Evolutionary conservation across 2,797 vertebrate genomes (phyloP), one percentile per base, ranked within the genome.

Genomic region (Varecia variegata): DNA sequence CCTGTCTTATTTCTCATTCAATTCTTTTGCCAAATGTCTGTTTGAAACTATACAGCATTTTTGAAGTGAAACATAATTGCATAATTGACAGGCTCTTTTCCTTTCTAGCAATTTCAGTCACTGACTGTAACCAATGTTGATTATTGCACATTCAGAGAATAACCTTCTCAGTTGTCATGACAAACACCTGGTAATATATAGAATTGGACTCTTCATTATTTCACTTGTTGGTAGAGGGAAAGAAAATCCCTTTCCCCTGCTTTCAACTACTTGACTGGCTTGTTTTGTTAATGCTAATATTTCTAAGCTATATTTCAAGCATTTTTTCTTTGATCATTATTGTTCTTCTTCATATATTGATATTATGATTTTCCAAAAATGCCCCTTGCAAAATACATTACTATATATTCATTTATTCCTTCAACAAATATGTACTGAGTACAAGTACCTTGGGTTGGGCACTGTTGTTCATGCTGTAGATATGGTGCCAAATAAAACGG

Each of bases 121-220:
- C 80, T 92, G 85, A 96, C 95, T 97, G 89, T 88, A 97, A 96
- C 77, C 89, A 84, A 70, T 95, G 95, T 92, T 98, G 97, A 98
- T 98, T 97, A 98, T 89, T 92, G 23, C 38, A 71, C 32, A 81
- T 76, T 80, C 17, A 60, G 38, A 92, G 38, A 90, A 91, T 91
- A 82, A 91, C 82, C 85, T 94, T 93, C 54, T 90, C 56, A 79
- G 58, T 96, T 98, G 71, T 92, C 90, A 90, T 1, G 2, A 97
- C 86, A 97, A 96, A 95, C 15, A 97, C 79, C 71, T 82, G 50
- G 90, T 90, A 56, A 96, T 80, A 2, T 32, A 17, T 25, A 76
- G 11, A 92, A 74, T n/a, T 79, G 32, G 13, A 93, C 25, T 90
- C 47, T 88, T 74, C 38, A 47, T 80, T 18, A 94, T 95, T 97